Conservation (phyloP, 1,140 invertebrate species). For the Aphidius gifuensis region DNA sequence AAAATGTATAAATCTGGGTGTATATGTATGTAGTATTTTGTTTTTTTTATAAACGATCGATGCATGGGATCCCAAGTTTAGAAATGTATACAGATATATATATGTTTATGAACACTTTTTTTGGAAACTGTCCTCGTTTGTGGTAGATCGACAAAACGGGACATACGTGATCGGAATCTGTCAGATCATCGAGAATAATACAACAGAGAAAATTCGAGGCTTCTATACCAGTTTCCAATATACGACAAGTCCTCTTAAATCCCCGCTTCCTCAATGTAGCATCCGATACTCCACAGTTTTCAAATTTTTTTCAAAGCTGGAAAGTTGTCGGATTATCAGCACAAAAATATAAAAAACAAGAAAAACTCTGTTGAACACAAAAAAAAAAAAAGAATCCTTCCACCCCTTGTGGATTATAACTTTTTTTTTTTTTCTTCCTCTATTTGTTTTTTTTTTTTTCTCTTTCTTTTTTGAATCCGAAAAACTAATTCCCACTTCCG, state of each 20-base stretch:
- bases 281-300: constrained; percentile 1
- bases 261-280: neutral
- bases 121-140: constrained; percentile 10
- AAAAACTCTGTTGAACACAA: no score
- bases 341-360: no score
- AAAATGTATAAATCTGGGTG: neutral
- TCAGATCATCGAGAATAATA: constrained; percentile 21
- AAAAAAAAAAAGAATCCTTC: no score
- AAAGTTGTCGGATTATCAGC: neutral
- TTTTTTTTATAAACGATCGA: neutral
- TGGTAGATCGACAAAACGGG: constrained; percentile 12
- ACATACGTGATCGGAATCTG: constrained; percentile 19
- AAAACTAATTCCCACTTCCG: no score
- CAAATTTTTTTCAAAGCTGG: neutral
- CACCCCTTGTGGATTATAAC: no score
- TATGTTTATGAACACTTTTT: constrained; percentile 1
- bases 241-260: neutral
- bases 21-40: neutral
- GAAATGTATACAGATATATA: neutral
- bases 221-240: constrained; percentile 12
- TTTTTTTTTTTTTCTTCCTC: no score
- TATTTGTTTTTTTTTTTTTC: no score
- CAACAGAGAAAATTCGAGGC: constrained; percentile 3
- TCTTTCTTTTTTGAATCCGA: no score
- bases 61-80: neutral